Evolutionary conservation across 2,888 invertebrate species (phyloP).

Genomic region (Apotomis capreana): DNA sequence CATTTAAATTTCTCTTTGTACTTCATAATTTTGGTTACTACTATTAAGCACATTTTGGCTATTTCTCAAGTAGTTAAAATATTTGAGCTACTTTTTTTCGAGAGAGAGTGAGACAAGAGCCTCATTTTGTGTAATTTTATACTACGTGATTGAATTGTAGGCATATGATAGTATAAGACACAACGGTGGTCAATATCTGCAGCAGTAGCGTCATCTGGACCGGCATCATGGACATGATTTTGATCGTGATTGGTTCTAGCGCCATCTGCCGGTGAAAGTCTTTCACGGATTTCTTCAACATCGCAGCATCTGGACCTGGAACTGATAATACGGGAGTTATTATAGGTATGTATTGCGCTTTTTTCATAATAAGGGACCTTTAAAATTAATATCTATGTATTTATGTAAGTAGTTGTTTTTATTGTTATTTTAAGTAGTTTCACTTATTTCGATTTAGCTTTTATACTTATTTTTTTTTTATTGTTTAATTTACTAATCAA

Average conservation of each 20-base stretch:
- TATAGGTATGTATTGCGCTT: background rate
- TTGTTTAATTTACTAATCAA: no score
- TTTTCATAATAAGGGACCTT: background rate
- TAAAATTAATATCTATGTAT: background rate
- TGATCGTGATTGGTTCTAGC: conserved; percentile 5
- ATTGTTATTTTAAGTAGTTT: no score
- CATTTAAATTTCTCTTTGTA: no score
- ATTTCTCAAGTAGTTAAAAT: no score
- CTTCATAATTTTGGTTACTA: no score
- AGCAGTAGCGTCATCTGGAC: conserved; percentile 20
- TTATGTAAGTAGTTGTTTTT: no score
- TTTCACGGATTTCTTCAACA: conserved; percentile 4
- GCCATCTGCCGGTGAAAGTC: conserved; percentile 10
- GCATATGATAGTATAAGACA: conserved; percentile 23
- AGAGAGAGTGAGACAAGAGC: no score
- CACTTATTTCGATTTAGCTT: no score
- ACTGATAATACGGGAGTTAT: background rate
- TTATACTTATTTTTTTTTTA: no score
- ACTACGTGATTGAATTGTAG: conserved; percentile 36
- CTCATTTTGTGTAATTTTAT: background rate
- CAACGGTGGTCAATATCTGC: conserved; percentile 26
- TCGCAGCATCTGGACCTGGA: conserved; percentile 19
- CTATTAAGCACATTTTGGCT: no score
- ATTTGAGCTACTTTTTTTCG: no score
- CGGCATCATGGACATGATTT: conserved; percentile 14